Conservation (phyloP, 2,113 vertebrate species). For the Crypturellus undulatus region DNA sequence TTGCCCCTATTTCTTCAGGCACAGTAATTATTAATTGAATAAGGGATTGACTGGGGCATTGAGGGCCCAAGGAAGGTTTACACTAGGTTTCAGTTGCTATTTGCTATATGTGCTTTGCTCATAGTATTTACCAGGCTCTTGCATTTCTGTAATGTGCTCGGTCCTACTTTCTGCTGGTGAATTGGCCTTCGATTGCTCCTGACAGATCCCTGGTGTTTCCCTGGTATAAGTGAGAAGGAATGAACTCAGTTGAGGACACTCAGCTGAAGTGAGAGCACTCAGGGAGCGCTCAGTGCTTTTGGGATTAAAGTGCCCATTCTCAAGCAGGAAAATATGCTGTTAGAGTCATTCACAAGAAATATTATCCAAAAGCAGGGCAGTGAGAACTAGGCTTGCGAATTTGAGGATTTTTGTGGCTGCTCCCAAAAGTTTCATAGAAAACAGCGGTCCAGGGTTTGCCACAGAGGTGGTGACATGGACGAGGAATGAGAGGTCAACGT, state of each 20-base stretch:
- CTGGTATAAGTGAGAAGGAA: not conserved
- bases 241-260: not conserved
- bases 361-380: not conserved
- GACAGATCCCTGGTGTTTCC: not conserved
- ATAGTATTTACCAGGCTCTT: not conserved
- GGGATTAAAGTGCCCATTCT: not conserved
- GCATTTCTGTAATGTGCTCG: conserved; percentile 3
- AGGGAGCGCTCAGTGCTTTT: not conserved
- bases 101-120: conserved; percentile 4
- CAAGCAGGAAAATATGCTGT: not conserved
- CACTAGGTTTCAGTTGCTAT: not conserved
- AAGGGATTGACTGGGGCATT: not conserved
- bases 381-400: not conserved
- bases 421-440: not conserved
- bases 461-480: not conserved
- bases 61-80: not conserved
- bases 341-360: not conserved
- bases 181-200: not conserved
- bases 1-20: not conserved
- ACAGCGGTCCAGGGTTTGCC: not conserved
- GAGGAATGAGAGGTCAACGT: not conserved
- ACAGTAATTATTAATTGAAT: not conserved
- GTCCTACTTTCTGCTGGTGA: not conserved
- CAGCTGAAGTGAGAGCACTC: not conserved
- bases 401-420: not conserved